Evolutionary conservation across 2,797 vertebrate species (phyloP).

Genomic region (Typhlichthys subterraneus): DNA sequence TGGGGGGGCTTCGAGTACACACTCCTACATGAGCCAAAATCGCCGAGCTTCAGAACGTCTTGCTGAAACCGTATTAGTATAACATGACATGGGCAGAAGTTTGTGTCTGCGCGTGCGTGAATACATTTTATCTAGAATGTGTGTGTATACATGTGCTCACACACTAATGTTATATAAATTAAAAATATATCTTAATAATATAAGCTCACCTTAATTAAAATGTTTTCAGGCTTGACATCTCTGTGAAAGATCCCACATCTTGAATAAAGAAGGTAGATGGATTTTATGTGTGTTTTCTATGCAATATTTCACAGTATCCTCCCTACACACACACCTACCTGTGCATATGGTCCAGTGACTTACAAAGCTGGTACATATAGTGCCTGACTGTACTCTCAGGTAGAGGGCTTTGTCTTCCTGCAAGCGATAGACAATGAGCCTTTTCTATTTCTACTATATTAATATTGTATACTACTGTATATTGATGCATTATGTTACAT

Average conservation of each 20-base stretch:
- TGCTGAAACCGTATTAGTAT: constrained; percentile 58
- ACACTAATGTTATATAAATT: not conserved
- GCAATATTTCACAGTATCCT: no score
- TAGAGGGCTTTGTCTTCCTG: constrained; percentile 83
- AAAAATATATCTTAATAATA: not conserved
- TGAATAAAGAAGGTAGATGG: constrained; percentile 25
- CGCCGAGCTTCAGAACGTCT: constrained; percentile 85
- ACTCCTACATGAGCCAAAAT: constrained; percentile 87
- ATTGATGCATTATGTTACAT: no score
- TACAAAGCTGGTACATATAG: constrained; percentile 87
- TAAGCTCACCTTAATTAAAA: constrained; percentile 84
- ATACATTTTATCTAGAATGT: no score
- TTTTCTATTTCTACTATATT: no score
- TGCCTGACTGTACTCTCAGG: constrained; percentile 78
- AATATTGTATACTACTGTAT: no score
- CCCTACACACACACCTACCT: constrained; percentile 68
- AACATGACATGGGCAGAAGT: not conserved
- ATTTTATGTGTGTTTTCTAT: not conserved
- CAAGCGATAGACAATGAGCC: constrained; percentile 1
- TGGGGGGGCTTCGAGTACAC: constrained; percentile 85
- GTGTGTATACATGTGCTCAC: not conserved
- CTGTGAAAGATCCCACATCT: constrained; percentile 91
- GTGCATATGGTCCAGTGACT: constrained; percentile 85
- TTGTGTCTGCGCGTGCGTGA: not conserved
- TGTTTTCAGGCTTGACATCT: constrained; percentile 91